Base-by-base conservation (phyloP, 2,113 vertebrate species). In the Lagopus leucura region DNA sequence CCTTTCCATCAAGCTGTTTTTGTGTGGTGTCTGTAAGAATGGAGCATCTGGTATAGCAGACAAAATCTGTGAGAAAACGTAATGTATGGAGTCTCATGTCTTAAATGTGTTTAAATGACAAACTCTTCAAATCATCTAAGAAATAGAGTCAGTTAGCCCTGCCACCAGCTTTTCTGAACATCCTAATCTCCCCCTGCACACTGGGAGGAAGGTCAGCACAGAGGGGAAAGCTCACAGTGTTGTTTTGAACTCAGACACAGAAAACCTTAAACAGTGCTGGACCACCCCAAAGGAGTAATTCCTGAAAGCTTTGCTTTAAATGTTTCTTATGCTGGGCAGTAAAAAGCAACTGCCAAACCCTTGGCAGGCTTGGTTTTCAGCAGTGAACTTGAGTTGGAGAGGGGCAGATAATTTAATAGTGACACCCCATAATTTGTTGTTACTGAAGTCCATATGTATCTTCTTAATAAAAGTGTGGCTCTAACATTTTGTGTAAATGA, bases 401-500 rank as follows among this genome's bases (percentile, higher is more conserved):
- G 61, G 87, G 82, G 58, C 74, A 76, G 82, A 94, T 93, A 50
- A 90, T 93, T 95, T 86, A 85, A 54, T 8, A 94, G 50, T 50
- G 58, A 83, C 8, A 69, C 77, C 38, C 67, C 17, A 63, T 85
- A 91, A 91, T 97, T 92, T 97, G 89, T 91, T 94, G 92, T 73
- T 84, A 87, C 73, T 82, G 65, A 61, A 88, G 70, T 96, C 70
- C 57, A 40, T 97, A 88, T 95, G 97, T 97, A 88, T 81, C 61
- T 73, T 76, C 92, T 96, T 97, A 96, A 95, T 93, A 96, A 91
- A 57, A 91, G 38, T 63, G 76, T 80, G 45, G 16, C 8, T 6
- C 89, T 89, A 94, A 92, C 75, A 50, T 93, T 96, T 96, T 95
- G 74, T 86, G 78, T 96, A 92, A 97, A 89, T 92, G 88, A 97